Evolutionary conservation across 2,797 vertebrate species (phyloP), one percentile per base, ranked within the genome.

Genomic region (Syngnathus rostellatus): DNA sequence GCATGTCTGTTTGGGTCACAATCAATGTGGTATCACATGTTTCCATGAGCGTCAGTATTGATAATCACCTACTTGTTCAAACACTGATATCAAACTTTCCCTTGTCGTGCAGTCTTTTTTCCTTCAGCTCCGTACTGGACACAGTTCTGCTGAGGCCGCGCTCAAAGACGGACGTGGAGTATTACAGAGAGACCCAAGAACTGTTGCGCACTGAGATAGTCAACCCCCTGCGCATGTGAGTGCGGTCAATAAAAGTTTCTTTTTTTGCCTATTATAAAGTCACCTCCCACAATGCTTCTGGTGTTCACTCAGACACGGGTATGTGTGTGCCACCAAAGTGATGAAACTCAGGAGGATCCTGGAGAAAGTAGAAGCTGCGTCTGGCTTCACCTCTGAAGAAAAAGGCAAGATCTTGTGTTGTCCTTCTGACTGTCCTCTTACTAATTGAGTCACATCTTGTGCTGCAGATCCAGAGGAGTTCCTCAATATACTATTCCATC

Each of bases 321-420:
- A 99, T 66, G 96, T 99, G 64, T 98, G 96, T 82, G 97, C 97
- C 67, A 98, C 96, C 50, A 98, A 99, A 92, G 95, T 99, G 82
- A 98, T 99, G 97, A 99, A 99, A 81, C 86, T 99, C 64, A 91
- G 97, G 83, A 95, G 97, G 83, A 97, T 99, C 76, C 89, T 99
- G 84, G 97, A 98, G 86, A 98, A 98, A 85, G 95, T 99, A 69
- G 95, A 97, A 80, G 95, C 97, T 63, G 95, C 96, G 0, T 97
- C 96, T 74, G 96, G 97, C 73, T 99, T 99, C 85, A 99, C 97
- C 10, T 99, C 96, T 67, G 96, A 99, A 84, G 96, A 99, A 83
- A 99, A 99, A 93, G 97, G 97, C 97, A 77, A 53, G 17, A 5
- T 23, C 17, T 39, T 19, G 6, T 5, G n/a, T 55, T 37, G 0